These are phyloP conservation scores for Syrphus vitripennis DNA, from an alignment of 2,888 invertebrate genomes.

Conservation along the genomic window DNA sequence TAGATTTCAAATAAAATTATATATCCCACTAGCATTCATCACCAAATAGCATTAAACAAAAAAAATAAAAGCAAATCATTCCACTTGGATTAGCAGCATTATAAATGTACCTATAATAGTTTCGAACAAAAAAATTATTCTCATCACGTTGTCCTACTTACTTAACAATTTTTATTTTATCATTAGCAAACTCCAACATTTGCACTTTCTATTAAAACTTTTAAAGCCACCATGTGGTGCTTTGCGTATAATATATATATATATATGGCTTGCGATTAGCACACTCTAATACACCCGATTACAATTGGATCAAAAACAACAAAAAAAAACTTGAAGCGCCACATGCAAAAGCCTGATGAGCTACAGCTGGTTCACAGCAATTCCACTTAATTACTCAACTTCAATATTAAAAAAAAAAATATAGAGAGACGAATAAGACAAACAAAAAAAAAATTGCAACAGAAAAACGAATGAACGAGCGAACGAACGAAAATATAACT, in stretches of 20 bases:
- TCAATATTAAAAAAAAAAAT: constrained; percentile 47
- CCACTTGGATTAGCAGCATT: constrained; percentile 13
- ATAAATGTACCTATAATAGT: no score
- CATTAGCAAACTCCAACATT: constrained; percentile 61
- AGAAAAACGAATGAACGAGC: constrained; percentile 21
- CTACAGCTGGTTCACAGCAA: constrained; percentile 35
- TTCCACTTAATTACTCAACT: constrained; percentile 68
- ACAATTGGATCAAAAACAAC: constrained; percentile 56
- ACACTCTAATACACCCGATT: constrained; percentile 58
- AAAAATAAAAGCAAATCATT: neutral
- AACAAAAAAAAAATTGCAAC: constrained; percentile 49
- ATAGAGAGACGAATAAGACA: constrained; percentile 1
- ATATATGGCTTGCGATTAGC: constrained; percentile 30
- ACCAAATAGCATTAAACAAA: neutral
- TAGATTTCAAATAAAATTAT: neutral
- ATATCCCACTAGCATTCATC: neutral
- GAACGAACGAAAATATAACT: neutral
- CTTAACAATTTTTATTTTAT: constrained; percentile 44
- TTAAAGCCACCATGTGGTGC: constrained; percentile 28
- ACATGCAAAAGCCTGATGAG: constrained; percentile 40
- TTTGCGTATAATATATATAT: neutral
- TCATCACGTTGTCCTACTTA: constrained; percentile 65
- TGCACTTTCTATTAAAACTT: constrained; percentile 68
- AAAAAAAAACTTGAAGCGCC: constrained; percentile 25
- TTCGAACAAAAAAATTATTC: constrained; percentile 25